Evolutionary conservation across 92 coral and sea anemone species (phyloP).

Genomic region (Scolanthus callimorphus): DNA sequence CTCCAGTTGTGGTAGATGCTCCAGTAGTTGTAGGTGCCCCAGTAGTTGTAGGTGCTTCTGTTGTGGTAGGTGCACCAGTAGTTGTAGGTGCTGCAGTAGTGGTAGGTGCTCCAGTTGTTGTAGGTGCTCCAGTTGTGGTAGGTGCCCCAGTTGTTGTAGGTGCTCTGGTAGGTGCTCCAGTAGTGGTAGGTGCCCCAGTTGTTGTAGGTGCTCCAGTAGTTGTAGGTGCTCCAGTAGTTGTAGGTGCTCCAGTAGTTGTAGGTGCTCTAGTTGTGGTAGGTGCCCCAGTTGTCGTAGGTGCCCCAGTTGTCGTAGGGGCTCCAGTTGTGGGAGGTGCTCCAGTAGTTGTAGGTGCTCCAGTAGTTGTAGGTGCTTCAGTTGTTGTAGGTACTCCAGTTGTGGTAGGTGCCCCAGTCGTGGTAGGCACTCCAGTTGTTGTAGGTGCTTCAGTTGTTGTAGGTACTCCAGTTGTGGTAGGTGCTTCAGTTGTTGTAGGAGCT

Average conservation of each 20-base stretch:
- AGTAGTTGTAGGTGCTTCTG: slow-evolving; percentile 7
- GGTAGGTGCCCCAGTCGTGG: background rate
- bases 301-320: slow-evolving; percentile 8
- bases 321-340: slow-evolving; percentile 17
- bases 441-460: slow-evolving; percentile 7
- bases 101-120: slow-evolving; percentile 9
- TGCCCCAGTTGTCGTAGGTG: slow-evolving; percentile 1
- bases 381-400: slow-evolving; percentile 7
- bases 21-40: slow-evolving; percentile 1
- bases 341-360: slow-evolving; percentile 1
- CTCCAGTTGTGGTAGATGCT: slow-evolving; percentile 14
- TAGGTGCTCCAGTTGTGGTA: slow-evolving; percentile 4
- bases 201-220: slow-evolving; percentile 4
- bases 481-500: slow-evolving; percentile 1
- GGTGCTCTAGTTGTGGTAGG: slow-evolving; percentile 7
- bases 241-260: slow-evolving; percentile 19
- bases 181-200: slow-evolving; percentile 11
- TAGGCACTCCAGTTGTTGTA: slow-evolving; percentile 8
- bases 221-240: slow-evolving; percentile 12
- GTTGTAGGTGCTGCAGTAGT: background rate
- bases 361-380: slow-evolving; percentile 7
- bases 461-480: slow-evolving; percentile 9
- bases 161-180: slow-evolving; percentile 16
- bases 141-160: slow-evolving; percentile 8
- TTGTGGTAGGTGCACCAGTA: slow-evolving; percentile 5